These are phyloP conservation scores for Parnassius smintheus DNA, from an alignment of 2,888 invertebrate genomes.

Conservation along the genomic window DNA sequence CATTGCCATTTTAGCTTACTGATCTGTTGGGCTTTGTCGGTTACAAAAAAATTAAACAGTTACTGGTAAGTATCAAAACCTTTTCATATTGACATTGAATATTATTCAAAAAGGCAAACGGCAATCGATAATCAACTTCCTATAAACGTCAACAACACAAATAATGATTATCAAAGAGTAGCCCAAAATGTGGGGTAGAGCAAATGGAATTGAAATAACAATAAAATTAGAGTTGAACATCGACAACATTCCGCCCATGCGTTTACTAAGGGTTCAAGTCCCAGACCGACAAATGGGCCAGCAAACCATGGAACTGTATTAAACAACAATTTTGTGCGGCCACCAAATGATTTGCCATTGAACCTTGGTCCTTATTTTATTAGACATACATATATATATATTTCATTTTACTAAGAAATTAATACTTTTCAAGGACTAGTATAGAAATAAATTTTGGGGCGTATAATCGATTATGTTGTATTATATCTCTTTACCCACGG, in stretches of 20 bases:
- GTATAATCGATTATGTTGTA: slow-evolving; percentile 69
- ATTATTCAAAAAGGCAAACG: slow-evolving; percentile 29
- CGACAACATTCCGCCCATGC: slow-evolving; percentile 63
- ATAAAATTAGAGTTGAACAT: slow-evolving; percentile 60
- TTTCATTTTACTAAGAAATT: slow-evolving; percentile 2
- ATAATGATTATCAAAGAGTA: slow-evolving; percentile 50
- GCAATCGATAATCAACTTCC: slow-evolving; percentile 42
- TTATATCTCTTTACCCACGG: slow-evolving; percentile 62
- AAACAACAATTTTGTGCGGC: slow-evolving; percentile 28
- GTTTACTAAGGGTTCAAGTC: slow-evolving; percentile 46
- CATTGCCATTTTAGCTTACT: no score
- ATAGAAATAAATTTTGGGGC: slow-evolving; percentile 57
- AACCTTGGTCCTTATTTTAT: slow-evolving; percentile 10
- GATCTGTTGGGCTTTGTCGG: no score
- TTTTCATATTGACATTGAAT: not conserved
- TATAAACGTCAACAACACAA: slow-evolving; percentile 46
- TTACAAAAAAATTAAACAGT: no score
- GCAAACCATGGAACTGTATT: slow-evolving; percentile 47
- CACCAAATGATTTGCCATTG: slow-evolving; percentile 7
- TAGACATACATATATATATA: not conserved
- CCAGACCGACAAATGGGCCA: slow-evolving; percentile 56
- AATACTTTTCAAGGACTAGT: slow-evolving; percentile 33
- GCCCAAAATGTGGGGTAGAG: slow-evolving; percentile 38
- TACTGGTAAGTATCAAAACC: no score
- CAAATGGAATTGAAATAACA: slow-evolving; percentile 63